Base-by-base conservation (phyloP, 2,113 vertebrate genomes). In the Anas platyrhynchos region DNA sequence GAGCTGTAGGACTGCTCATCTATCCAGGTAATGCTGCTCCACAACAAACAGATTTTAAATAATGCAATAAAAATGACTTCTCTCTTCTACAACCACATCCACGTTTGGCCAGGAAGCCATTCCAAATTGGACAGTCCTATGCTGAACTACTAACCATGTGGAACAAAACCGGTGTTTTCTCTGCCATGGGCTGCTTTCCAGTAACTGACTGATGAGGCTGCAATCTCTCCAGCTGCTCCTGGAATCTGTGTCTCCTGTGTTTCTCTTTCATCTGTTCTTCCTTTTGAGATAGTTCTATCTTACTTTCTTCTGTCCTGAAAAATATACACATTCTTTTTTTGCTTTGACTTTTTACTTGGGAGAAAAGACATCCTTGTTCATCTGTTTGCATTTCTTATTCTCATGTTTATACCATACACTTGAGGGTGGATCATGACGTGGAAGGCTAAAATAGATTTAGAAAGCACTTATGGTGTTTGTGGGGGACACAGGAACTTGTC, bases 131-230 rank as follows among this genome's bases (percentile, higher is more conserved):
- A 61, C 41, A 50, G 46, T 44, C 63, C 85, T 58, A 16, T 13
- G 14, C 83, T 74, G 78, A 85, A 12, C 15, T 84, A 96, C 97
- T 97, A 92, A 98, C 98, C 96, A 26, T 61, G 86, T 97, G 96
- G 92, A 98, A 98, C 58, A 98, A 94, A 73, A 97, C 43, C 0
- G 97, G 96, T 22, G 97, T 98, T 75, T 22, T 94, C 95, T 98
- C 97, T 86, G 98, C 97, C 83, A 94, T 96, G 44, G 95, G 87
- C 92, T 98, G 97, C 79, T 84, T 95, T 74, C 97, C 96, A 36
- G 91, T 66, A 59, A 97, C 97, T 31, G 97, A 98, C 56, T 32
- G 66, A 44, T 61, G 94, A 32, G 98, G 97, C 82, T 89, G 90
- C 69, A 95, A 44, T 89, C 59, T 95, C 92, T 97, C 89, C 94